A percentile compares a stretch with the other conserved stretches of the same genome.
Evolutionary conservation across 2,888 invertebrate species (phyloP).

Genomic region (Scaptomyza reducta): DNA sequence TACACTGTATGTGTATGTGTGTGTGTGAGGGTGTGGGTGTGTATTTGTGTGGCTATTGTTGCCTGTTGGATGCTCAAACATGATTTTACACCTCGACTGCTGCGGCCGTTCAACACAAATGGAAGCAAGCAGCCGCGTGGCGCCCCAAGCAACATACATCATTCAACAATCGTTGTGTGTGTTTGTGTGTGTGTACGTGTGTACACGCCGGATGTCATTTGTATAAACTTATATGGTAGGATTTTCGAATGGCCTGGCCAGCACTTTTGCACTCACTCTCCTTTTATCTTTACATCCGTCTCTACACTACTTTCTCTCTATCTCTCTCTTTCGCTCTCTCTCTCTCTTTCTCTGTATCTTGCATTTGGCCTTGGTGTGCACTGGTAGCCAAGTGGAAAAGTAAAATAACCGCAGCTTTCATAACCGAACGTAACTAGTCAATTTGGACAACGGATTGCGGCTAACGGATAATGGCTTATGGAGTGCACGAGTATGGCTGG

Average conservation of each 20-base stretch:
- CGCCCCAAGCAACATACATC: slow-evolving; percentile 62
- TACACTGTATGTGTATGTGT: slow-evolving; percentile 1
- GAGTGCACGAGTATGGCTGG: slow-evolving; percentile 7
- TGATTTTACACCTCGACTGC: slow-evolving; percentile 69
- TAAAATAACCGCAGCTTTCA: slow-evolving; percentile 68
- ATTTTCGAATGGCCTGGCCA: slow-evolving; percentile 52
- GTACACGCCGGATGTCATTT: slow-evolving; percentile 68
- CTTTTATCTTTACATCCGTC: background rate
- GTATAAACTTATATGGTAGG: slow-evolving; percentile 65
- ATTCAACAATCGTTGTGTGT: slow-evolving; percentile 59
- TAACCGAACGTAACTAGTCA: slow-evolving; percentile 48
- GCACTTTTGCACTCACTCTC: slow-evolving; percentile 11
- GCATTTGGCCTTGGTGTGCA: slow-evolving; percentile 27
- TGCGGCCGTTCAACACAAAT: slow-evolving; percentile 32
- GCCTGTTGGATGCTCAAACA: slow-evolving; percentile 51
- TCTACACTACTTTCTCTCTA: background rate
- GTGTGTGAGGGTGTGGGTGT: background rate
- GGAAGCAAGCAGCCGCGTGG: slow-evolving; percentile 41
- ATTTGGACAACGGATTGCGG: slow-evolving; percentile 45
- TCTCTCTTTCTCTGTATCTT: background rate
- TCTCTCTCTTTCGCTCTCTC: background rate
- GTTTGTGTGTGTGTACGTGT: slow-evolving; percentile 7
- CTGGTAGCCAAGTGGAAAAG: slow-evolving; percentile 60
- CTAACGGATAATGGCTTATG: slow-evolving; percentile 20
- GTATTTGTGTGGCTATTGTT: slow-evolving; percentile 20